Evolutionary conservation across 1,140 invertebrate species (phyloP).

Genomic region (Zaprionus lachaisei): DNA sequence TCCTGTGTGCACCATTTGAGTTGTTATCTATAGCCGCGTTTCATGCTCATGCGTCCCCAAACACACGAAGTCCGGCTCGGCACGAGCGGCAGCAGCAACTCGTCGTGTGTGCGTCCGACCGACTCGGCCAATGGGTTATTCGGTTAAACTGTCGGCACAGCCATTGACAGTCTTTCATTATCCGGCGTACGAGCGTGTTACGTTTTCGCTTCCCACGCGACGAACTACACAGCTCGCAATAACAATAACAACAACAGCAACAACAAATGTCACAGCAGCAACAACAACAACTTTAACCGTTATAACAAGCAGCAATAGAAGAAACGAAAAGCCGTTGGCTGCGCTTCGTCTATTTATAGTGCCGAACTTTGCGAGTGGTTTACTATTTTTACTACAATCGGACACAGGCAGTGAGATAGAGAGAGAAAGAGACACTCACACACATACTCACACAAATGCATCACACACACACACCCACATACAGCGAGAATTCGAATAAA

Average conservation of each 20-base stretch:
- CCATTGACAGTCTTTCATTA: conserved; percentile 71
- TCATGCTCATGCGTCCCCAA: conserved; percentile 39
- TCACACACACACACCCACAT: conserved; percentile 12
- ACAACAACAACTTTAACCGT: conserved; percentile 18
- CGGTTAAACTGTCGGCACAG: conserved; percentile 52
- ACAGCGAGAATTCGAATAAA: neutral
- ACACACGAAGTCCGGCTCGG: neutral
- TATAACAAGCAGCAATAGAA: conserved; percentile 30
- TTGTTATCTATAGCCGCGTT: conserved; percentile 60
- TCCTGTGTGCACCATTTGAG: conserved; percentile 62
- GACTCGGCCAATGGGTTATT: conserved; percentile 56
- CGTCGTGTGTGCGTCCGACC: conserved; percentile 7
- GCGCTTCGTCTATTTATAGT: conserved; percentile 42
- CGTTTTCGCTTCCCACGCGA: conserved; percentile 56
- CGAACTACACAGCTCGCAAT: conserved; percentile 39
- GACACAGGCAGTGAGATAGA: neutral
- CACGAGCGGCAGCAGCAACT: conserved; percentile 15
- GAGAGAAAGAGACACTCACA: neutral
- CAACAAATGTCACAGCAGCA: neutral
- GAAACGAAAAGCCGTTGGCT: conserved; percentile 40
- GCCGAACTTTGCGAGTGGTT: conserved; percentile 44
- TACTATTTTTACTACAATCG: conserved; percentile 46
- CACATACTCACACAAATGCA: conserved; percentile 4
- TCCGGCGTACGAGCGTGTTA: conserved; percentile 71
- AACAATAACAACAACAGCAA: conserved; percentile 35